Evolutionary conservation across 1,140 invertebrate genomes (phyloP).

Genomic region (Camponotus vicinus): DNA sequence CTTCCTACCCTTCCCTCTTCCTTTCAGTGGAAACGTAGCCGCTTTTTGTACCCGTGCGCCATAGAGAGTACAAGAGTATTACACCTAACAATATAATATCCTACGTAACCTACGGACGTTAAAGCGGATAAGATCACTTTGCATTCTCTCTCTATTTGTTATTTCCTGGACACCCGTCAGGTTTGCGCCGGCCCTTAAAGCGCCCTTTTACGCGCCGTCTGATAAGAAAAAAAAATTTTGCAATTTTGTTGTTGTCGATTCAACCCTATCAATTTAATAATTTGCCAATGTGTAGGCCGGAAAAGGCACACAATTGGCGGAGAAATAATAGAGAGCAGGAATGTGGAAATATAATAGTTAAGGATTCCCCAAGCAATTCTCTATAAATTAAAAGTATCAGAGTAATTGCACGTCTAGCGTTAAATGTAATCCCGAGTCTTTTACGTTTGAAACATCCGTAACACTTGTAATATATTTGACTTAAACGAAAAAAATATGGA

Average conservation of each 20-base stretch:
- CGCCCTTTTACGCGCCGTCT: neutral
- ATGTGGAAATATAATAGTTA: neutral
- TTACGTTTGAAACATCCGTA: too few relatives aligned
- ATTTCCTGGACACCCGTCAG: slow-evolving; percentile 44
- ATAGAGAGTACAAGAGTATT: slow-evolving; percentile 70
- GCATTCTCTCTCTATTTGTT: slow-evolving; percentile 68
- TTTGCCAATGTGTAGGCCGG: neutral
- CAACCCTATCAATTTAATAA: neutral
- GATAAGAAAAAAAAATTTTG: neutral
- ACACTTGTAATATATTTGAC: too few relatives aligned
- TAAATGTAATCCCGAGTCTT: neutral
- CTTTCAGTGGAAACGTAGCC: slow-evolving; percentile 77
- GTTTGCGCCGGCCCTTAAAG: slow-evolving; percentile 58
- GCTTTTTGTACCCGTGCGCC: slow-evolving; percentile 74
- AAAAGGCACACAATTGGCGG: neutral
- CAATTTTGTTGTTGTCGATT: neutral
- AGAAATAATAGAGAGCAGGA: neutral
- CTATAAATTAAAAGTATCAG: neutral
- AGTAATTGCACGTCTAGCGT: neutral
- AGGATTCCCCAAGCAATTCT: neutral
- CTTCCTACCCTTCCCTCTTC: slow-evolving; percentile 41
- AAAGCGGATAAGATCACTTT: slow-evolving; percentile 83
- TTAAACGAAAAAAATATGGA: too few relatives aligned
- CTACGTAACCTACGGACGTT: slow-evolving; percentile 80
- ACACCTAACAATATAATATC: slow-evolving; percentile 77